Evolutionary conservation across 2,797 vertebrate genomes (phyloP).

Genomic region (Trachops cirrhosus): DNA sequence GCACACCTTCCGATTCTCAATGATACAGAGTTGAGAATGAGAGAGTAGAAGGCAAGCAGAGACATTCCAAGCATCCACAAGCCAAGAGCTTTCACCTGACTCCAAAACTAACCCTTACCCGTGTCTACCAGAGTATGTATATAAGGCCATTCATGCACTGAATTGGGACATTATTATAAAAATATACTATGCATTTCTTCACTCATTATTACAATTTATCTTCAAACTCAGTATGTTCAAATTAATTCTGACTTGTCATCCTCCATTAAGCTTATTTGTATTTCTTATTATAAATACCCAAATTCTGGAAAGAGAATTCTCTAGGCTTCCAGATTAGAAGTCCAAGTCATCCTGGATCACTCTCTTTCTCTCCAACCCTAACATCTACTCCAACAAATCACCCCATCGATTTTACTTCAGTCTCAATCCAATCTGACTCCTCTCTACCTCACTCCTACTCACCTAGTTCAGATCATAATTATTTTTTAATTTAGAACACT

Average conservation of each 20-base stretch:
- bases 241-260: not conserved
- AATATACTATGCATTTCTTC: not conserved
- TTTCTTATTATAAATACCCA: not conserved
- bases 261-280: not conserved
- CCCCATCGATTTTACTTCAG: not conserved
- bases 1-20: not conserved
- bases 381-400: not conserved
- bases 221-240: not conserved
- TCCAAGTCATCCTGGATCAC: not conserved
- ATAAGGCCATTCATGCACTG: not conserved
- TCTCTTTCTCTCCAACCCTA: not conserved
- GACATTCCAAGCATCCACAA: not conserved
- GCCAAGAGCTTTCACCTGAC: not conserved
- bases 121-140: not conserved
- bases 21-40: not conserved
- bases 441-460: not conserved
- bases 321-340: not conserved
- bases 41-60: not conserved
- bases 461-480: not conserved
- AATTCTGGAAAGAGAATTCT: conserved; percentile 21
- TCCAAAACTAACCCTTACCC: not conserved
- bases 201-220: not conserved
- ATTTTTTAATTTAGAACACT: not conserved
- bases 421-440: not conserved
- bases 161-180: not conserved